Conservation (phyloP, 2,113 vertebrate genomes). For the mouse (Mus musculus) region GRCm39 chr4:124694001-124694500, state of each 20-base stretch:
- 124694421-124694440: not conserved
- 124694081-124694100: not conserved
- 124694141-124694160: not conserved
- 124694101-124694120: not conserved
- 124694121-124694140: not conserved
- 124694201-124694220: not conserved
- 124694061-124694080: not conserved
- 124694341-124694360: not conserved
- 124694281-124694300: not conserved
- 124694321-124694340: not conserved
- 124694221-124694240: not conserved
- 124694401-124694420: not conserved
- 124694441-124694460: not conserved
- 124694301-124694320: constrained; percentile 44
- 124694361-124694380: not conserved
- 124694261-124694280: not conserved
- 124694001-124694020: not conserved
- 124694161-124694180: too few relatives aligned
- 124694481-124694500: constrained; percentile 83
- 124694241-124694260: not conserved
- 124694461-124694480: constrained; percentile 43
- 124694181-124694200: not conserved
- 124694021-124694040: not conserved
- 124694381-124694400: not conserved
- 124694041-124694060: not conserved